Evolutionary conservation across 2,113 vertebrate genomes (phyloP).

Genomic region (Melozone crissalis): DNA sequence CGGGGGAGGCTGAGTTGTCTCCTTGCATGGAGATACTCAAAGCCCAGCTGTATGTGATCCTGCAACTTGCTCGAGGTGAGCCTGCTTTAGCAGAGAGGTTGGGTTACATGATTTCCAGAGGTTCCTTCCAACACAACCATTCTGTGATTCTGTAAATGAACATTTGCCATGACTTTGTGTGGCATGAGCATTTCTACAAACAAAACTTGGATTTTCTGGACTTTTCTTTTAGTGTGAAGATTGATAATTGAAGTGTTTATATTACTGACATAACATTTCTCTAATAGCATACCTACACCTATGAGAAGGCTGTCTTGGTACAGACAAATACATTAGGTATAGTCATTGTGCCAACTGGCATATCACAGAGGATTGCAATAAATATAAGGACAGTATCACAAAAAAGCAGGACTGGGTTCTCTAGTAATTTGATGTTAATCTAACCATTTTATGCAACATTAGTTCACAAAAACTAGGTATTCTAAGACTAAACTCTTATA

Average conservation of each 20-base stretch:
- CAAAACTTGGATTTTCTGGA: neutral
- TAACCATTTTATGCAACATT: neutral
- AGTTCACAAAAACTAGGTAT: neutral
- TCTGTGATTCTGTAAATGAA: neutral
- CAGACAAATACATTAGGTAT: neutral
- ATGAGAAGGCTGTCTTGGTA: neutral
- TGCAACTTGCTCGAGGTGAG: neutral
- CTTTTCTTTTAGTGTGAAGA: neutral
- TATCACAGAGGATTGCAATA: neutral
- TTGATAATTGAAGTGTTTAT: neutral
- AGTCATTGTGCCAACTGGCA: neutral
- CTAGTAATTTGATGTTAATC: rapidly evolving
- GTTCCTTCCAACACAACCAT: neutral
- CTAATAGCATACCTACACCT: neutral
- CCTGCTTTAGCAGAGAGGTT: neutral
- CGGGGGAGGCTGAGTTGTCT: neutral
- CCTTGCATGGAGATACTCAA: neutral
- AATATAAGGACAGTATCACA: neutral
- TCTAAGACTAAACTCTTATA: neutral
- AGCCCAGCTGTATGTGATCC: neutral
- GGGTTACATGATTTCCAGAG: neutral
- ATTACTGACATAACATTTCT: neutral
- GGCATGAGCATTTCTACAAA: neutral
- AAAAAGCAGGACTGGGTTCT: neutral
- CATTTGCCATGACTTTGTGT: neutral